A percentile compares a stretch with the other conserved stretches of the same genome.
Conservation (phyloP, 2,797 vertebrate genomes). For the Harpia harpyja region DNA sequence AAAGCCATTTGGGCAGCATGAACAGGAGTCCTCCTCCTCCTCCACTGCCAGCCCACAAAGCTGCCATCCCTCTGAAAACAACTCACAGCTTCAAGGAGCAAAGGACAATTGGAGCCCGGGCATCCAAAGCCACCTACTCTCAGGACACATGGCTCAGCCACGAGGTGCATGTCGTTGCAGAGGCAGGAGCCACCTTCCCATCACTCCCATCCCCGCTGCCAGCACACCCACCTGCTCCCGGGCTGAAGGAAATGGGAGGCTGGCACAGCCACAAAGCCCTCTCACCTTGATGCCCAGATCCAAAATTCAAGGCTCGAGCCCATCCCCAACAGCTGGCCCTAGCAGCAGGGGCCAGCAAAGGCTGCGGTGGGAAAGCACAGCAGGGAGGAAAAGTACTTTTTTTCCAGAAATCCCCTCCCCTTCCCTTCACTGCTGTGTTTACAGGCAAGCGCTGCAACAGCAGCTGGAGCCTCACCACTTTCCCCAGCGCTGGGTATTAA, state of each 20-base stretch:
- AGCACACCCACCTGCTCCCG: neutral
- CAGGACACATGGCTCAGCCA: neutral
- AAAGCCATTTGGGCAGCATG: neutral
- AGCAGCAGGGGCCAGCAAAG: neutral
- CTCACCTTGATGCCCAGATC: neutral
- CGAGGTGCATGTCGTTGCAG: neutral
- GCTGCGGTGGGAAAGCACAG: neutral
- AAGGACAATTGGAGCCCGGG: neutral
- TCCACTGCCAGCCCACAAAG: neutral
- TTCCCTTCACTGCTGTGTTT: neutral
- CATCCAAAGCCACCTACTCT: neutral
- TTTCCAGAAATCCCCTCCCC: neutral
- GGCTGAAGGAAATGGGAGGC: neutral
- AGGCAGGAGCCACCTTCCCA: neutral
- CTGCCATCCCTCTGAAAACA: neutral
- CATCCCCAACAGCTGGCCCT: neutral
- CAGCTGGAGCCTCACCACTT: constrained; percentile 8
- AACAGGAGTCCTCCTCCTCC: neutral
- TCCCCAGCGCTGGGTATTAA: neutral
- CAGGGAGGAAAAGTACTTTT: neutral
- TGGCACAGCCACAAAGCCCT: neutral
- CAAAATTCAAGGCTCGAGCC: neutral
- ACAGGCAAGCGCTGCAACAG: neutral
- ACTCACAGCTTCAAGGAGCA: neutral
- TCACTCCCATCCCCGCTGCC: fast-evolving